Evolutionary conservation across 2,888 invertebrate genomes (phyloP).

Genomic region (Melikaiella ostensackeni): DNA sequence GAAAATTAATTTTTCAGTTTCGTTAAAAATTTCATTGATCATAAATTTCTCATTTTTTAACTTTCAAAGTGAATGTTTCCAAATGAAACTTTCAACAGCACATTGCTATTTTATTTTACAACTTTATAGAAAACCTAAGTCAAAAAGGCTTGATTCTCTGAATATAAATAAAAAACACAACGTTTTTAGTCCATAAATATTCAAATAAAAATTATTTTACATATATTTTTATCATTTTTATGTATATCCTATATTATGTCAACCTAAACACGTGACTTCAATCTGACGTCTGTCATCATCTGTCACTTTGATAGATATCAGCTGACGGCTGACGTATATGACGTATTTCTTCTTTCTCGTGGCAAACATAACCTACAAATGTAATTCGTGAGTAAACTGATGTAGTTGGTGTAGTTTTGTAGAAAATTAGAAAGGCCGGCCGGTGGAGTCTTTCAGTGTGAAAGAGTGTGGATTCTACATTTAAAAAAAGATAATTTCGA

Average conservation of each 20-base stretch:
- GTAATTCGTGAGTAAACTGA: background rate
- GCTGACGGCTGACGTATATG: background rate
- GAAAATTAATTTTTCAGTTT: no score
- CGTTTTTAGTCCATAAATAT: no score
- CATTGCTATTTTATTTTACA: no score
- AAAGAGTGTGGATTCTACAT: background rate
- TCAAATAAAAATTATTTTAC: constrained; percentile 71
- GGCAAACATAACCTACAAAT: background rate
- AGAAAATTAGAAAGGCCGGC: constrained; percentile 1
- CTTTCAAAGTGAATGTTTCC: no score
- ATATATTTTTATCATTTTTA: no score
- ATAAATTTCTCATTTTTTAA: no score
- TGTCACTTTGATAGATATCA: background rate
- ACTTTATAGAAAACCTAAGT: no score
- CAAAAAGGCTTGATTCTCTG: no score
- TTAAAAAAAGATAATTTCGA: background rate
- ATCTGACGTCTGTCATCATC: background rate
- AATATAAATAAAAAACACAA: no score
- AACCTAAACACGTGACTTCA: background rate
- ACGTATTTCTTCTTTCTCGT: background rate
- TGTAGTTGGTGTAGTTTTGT: background rate
- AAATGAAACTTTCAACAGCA: no score
- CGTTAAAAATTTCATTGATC: no score
- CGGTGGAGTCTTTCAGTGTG: background rate
- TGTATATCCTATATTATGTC: background rate